Conservation (phyloP, 1,140 invertebrate species). For the Temnothorax nylanderi region DNA sequence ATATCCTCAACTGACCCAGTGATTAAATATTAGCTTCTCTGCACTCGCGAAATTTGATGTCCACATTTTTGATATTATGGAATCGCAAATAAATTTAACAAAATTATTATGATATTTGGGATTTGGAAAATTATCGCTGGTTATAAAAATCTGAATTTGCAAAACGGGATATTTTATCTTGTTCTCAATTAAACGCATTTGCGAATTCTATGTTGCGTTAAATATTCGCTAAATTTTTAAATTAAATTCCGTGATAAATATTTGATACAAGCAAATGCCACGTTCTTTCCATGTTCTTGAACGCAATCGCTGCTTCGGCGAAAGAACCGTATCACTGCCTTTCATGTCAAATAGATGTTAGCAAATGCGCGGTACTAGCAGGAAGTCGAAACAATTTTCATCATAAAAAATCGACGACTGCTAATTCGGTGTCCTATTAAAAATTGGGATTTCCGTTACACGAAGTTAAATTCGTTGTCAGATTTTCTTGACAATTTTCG, state of each 20-base stretch:
- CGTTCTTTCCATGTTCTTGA: not conserved
- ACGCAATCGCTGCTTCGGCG: not conserved
- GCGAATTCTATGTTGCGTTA: not conserved
- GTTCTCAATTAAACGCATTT: not conserved
- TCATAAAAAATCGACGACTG: not conserved
- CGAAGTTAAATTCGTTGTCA: not conserved
- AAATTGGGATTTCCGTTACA: not conserved
- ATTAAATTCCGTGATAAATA: slow-evolving; percentile 1
- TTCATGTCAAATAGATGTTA: not conserved
- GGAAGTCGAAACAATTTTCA: not conserved
- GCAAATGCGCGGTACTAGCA: not conserved
- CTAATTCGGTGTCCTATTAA: not conserved
- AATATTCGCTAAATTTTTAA: not conserved
- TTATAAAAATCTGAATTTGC: slow-evolving; percentile 1
- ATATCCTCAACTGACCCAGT: too few relatives aligned
- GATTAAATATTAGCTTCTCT: not conserved
- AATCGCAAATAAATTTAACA: not conserved
- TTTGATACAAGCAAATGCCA: not conserved
- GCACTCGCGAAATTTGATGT: not conserved
- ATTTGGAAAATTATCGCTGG: not conserved
- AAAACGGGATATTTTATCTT: not conserved
- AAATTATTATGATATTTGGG: not conserved
- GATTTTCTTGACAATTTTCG: not conserved
- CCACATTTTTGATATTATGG: not conserved
- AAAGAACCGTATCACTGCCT: not conserved